Conservation (phyloP, 2,888 invertebrate genomes). For the Chrysotoxum bicinctum region DNA sequence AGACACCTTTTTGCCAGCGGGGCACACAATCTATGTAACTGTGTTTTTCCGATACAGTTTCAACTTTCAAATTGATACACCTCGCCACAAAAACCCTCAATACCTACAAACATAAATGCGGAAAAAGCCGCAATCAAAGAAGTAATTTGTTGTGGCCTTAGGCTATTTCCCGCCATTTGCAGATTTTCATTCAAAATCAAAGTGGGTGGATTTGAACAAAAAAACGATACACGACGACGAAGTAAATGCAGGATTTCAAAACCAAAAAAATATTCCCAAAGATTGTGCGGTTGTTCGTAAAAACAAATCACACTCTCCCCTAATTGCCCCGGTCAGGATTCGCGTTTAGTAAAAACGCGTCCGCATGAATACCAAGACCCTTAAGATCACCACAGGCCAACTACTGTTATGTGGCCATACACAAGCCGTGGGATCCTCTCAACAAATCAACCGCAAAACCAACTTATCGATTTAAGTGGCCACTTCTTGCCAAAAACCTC, state of each 20-base stretch:
- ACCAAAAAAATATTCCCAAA: constrained; percentile 8
- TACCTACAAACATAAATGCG: no score
- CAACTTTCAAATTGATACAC: constrained; percentile 54
- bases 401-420: constrained; percentile 71
- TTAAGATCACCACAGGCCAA: constrained; percentile 54
- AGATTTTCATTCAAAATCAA: constrained; percentile 30
- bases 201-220: constrained; percentile 54
- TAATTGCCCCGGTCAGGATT: constrained; percentile 61
- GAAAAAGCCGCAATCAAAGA: constrained; percentile 55
- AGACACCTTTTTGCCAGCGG: constrained; percentile 63
- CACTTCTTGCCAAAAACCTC: constrained; percentile 43
- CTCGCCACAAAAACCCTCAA: neutral
- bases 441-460: constrained; percentile 66
- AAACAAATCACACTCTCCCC: constrained; percentile 48
- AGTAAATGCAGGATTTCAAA: neutral
- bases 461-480: constrained; percentile 69
- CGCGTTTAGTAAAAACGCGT: constrained; percentile 14
- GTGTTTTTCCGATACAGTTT: constrained; percentile 30
- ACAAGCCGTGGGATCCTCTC: constrained; percentile 73
- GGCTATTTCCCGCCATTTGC: constrained; percentile 61
- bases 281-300: neutral
- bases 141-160: constrained; percentile 55
- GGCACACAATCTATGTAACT: constrained; percentile 7
- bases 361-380: constrained; percentile 20
- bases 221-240: neutral